phyloP scores from a whole-genome alignment of 2,113 vertebrate species.

The Triplophysa rosa region DNA sequence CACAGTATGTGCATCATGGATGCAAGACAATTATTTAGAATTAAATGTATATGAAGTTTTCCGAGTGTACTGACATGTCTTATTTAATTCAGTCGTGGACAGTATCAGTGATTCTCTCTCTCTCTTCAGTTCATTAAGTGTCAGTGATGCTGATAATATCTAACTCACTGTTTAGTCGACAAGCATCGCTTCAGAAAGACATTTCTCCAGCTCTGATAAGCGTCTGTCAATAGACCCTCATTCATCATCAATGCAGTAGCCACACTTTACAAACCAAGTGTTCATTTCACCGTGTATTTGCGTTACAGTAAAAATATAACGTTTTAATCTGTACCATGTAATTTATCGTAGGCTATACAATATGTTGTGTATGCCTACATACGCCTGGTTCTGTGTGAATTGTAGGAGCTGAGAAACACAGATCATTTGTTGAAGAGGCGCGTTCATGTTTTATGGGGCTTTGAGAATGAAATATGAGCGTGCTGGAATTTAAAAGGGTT shows the following conservation, averaged over 20 bases:
- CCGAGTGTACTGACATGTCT: not conserved
- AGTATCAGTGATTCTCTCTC: not conserved
- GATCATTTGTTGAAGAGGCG: conserved; percentile 70
- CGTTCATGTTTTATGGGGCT: conserved; percentile 74
- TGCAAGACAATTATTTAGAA: not conserved
- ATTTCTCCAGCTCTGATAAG: conserved; percentile 1
- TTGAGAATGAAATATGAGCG: conserved; percentile 68
- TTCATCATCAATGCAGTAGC: not conserved
- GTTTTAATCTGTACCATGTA: not conserved
- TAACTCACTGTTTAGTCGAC: not conserved
- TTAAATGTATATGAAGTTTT: not conserved
- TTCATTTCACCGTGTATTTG: not conserved
- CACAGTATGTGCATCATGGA: not conserved
- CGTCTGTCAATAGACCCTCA: not conserved
- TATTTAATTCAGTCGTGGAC: not conserved
- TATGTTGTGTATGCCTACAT: not conserved
- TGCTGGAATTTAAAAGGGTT: conserved; percentile 65
- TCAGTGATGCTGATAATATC: conserved; percentile 7
- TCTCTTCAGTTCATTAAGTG: not conserved
- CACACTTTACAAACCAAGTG: not conserved
- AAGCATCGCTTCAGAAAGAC: not conserved
- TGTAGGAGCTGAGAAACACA: conserved; percentile 34
- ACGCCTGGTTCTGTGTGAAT: not conserved
- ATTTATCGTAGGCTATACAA: no score
- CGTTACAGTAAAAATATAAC: not conserved